Percentiles rank a stretch among this genome's conserved stretches.
Conservation (phyloP, 2,797 vertebrate genomes). For the Rhinella marina region DNA sequence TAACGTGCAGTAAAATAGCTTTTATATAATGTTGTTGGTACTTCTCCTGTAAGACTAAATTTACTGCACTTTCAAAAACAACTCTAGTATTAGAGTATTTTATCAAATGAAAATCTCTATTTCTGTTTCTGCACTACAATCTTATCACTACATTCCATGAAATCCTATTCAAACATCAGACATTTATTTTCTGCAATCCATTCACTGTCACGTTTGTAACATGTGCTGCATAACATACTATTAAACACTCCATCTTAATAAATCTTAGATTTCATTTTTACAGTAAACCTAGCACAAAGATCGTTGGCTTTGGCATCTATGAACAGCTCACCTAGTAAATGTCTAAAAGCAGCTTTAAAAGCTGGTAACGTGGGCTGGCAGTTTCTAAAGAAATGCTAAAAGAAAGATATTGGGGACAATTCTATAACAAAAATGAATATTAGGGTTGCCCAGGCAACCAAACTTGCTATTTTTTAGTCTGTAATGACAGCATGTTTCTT, state of each 20-base stretch:
- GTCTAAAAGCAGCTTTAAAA: slow-evolving; percentile 43
- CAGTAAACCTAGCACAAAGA: slow-evolving; percentile 47
- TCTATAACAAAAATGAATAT: not conserved
- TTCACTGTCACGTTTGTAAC: slow-evolving; percentile 69
- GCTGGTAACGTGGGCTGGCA: not conserved
- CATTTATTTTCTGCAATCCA: slow-evolving; percentile 68
- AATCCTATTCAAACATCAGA: slow-evolving; percentile 69
- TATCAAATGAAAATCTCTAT: not conserved
- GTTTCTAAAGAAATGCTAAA: not conserved
- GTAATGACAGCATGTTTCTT: not conserved
- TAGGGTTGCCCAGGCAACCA: not conserved
- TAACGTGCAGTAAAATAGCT: not conserved
- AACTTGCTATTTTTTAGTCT: not conserved
- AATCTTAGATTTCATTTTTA: slow-evolving; percentile 71
- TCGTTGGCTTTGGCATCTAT: slow-evolving; percentile 59
- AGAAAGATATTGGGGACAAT: not conserved
- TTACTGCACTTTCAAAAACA: not conserved
- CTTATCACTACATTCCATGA: slow-evolving; percentile 67
- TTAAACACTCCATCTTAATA: slow-evolving; percentile 76
- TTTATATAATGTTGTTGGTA: not conserved
- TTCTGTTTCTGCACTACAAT: slow-evolving; percentile 35
- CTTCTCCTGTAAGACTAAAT: not conserved
- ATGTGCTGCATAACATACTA: slow-evolving; percentile 73
- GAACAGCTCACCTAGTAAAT: slow-evolving; percentile 60
- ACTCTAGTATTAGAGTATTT: not conserved